Base-by-base conservation (phyloP, 2,888 invertebrate species). In the Orchesellides sinensis region DNA sequence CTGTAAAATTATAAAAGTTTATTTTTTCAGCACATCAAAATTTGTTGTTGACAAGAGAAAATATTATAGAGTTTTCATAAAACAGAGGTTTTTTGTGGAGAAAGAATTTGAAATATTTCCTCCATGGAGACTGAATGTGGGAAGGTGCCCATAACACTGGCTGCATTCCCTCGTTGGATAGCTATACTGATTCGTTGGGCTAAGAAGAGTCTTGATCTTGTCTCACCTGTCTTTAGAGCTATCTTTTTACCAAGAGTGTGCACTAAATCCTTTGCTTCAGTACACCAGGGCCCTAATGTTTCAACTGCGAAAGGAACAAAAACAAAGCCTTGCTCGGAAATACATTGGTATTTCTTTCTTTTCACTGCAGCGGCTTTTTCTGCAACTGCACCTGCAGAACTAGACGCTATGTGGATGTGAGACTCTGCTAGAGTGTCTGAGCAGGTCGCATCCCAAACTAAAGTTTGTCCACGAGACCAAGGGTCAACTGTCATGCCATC, bases 401-500 rank as follows among this genome's bases (percentile, higher is more conserved):
- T 40, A 2, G 40, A 40, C 1, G 40, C 10, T 5, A n/a, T 1
- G 2, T 40, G 2, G n/a, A 40, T 2, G n/a, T 40, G 40, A 40
- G n/a, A n/a, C n/a, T n/a, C n/a, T 1, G 75, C 75, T 5, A 75
- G 14, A 14, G 82, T 61, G 19, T 82, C 68, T 5, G 14, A 19
- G 29, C 74, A 75, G 2, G 82, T 75, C 5, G 29, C 45, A 40
- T 82, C 82, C 82, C 82, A 82, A 0, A 82, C 40, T 5, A 40
- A 8, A 1, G 40, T 5, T 2, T 52, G 40, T 4, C 82, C 82
- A 1, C 21, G 21, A 0, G 19, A 35, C 82, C 69, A 82, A 1
- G 82, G 74, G 2, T 35, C 23, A 1, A 75, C 5, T n/a, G 68
- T 69, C 17, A 82, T 23, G 32, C 74, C 74, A 45, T 75, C 74